Percentiles rank a stretch among this genome's conserved stretches.
These are phyloP conservation scores for Drosophila takahashii DNA, from an alignment of 1,140 invertebrate species.

Conservation along the genomic window DNA sequence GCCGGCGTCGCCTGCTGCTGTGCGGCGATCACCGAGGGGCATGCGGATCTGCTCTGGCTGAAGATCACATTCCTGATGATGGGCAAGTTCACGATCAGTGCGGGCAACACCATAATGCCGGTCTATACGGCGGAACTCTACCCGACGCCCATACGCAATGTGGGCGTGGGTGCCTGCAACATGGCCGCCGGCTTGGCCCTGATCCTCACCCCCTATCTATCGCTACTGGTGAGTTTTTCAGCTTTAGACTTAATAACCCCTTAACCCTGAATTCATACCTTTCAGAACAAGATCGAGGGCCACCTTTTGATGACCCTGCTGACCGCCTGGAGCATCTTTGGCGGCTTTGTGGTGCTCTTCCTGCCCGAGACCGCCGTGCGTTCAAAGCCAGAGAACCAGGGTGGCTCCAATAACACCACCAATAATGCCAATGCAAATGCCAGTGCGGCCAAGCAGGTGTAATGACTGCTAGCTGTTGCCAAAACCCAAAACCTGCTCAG, in stretches of 20 bases:
- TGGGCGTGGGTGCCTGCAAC: conserved; percentile 90
- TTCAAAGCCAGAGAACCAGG: conserved; percentile 43
- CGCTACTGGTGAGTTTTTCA: conserved; percentile 87
- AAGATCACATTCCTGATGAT: conserved; percentile 88
- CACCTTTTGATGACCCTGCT: conserved; percentile 85
- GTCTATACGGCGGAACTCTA: conserved; percentile 91
- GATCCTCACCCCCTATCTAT: conserved; percentile 90
- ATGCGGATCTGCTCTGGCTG: conserved; percentile 86
- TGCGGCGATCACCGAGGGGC: conserved; percentile 86
- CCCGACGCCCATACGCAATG: conserved; percentile 90
- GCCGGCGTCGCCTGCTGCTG: conserved; percentile 88
- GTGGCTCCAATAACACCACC: conserved; percentile 2
- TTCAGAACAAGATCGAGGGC: conserved; percentile 84
- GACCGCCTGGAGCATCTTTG: conserved; percentile 84
- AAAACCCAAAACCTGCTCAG: neutral
- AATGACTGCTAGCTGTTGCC: conserved; percentile 36
- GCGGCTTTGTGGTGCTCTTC: conserved; percentile 84
- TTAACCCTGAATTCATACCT: neutral
- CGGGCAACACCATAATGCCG: conserved; percentile 90
- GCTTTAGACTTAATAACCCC: neutral
- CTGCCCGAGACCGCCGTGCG: conserved; percentile 78
- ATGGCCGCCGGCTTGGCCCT: conserved; percentile 89
- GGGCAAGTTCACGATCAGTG: conserved; percentile 89
- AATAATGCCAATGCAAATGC: conserved; percentile 23
- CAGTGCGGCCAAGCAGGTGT: conserved; percentile 70